Evolutionary conservation across 2,797 vertebrate species (phyloP).

Genomic region (Acridotheres tristis): DNA sequence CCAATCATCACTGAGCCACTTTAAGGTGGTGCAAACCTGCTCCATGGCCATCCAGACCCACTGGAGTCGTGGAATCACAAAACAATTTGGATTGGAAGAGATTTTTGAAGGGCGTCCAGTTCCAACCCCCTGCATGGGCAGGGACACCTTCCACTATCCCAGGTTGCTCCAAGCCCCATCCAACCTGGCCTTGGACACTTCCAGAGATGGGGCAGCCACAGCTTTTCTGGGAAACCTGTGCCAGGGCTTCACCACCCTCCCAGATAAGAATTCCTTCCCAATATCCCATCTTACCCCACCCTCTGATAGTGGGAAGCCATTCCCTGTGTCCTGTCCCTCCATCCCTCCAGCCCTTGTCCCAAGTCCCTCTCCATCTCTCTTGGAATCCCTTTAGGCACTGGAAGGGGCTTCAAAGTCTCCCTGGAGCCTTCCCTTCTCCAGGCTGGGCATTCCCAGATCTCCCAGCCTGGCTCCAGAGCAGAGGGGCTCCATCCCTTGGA

Average conservation of each 20-base stretch:
- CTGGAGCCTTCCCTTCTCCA: rapidly evolving
- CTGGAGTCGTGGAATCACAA: not conserved
- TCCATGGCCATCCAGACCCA: rapidly evolving
- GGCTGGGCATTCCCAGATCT: not conserved
- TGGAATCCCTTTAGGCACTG: not conserved
- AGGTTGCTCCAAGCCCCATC: rapidly evolving
- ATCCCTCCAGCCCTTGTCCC: rapidly evolving
- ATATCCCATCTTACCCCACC: rapidly evolving
- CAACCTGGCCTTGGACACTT: not conserved
- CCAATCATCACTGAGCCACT: not conserved
- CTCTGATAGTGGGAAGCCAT: not conserved
- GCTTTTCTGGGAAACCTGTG: too few relatives aligned
- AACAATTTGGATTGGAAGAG: not conserved
- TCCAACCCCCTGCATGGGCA: rapidly evolving
- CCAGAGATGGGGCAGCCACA: not conserved
- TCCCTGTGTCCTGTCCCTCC: not conserved
- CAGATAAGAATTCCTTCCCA: rapidly evolving
- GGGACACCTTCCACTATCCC: rapidly evolving
- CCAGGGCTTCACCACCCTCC: too few relatives aligned
- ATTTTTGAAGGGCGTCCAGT: not conserved
- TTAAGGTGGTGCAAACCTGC: not conserved
- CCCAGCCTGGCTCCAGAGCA: not conserved
- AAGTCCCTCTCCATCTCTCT: not conserved
- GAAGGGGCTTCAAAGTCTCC: rapidly evolving
- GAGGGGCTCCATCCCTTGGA: not conserved